A percentile compares a stretch with the other conserved stretches of the same genome.
Conservation (phyloP, 1,140 invertebrate species). For the Drosophila paulistorum region DNA sequence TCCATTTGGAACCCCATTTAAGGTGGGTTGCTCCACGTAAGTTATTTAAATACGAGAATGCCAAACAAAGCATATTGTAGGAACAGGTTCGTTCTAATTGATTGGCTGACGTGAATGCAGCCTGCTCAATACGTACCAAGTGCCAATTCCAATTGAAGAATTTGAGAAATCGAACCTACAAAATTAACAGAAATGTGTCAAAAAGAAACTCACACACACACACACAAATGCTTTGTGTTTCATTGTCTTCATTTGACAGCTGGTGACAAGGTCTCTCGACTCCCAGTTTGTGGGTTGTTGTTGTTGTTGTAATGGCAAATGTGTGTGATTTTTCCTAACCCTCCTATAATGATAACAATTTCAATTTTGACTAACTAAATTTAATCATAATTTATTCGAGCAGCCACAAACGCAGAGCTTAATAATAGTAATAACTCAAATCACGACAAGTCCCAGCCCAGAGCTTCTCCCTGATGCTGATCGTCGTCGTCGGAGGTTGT, state of each 20-base stretch:
- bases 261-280: conserved; percentile 11
- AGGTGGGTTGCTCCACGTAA: background rate
- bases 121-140: conserved; percentile 13
- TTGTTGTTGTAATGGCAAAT: conserved; percentile 1
- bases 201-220: background rate
- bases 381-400: conserved; percentile 18
- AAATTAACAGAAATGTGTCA: conserved; percentile 21
- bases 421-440: conserved; percentile 12
- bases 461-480: background rate
- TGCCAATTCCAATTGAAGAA: conserved; percentile 16
- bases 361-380: background rate
- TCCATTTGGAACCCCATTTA: background rate
- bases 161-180: background rate
- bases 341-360: background rate
- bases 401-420: background rate
- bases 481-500: background rate
- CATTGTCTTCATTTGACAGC: conserved; percentile 12
- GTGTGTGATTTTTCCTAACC: background rate
- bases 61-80: background rate
- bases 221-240: background rate
- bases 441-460: background rate
- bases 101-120: background rate
- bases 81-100: conserved; percentile 16
- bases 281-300: background rate
- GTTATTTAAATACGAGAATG: conserved; percentile 6